These are phyloP conservation scores for Caenorhabditis sp. DNA, from an alignment of 2,888 invertebrate genomes.

Conservation along the genomic window DNA sequence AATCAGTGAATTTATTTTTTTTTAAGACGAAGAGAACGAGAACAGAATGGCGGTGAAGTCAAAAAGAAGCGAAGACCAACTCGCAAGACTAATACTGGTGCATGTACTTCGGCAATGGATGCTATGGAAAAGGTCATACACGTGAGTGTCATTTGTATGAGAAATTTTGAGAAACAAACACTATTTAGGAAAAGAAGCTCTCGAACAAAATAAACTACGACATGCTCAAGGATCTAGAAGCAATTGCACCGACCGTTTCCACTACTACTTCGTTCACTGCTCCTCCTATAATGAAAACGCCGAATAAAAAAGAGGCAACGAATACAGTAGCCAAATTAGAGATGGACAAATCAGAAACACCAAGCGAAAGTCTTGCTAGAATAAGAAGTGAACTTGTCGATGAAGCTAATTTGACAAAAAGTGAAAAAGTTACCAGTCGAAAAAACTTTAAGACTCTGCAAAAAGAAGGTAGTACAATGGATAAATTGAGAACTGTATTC, in stretches of 20 bases:
- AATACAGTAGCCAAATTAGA: neutral
- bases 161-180: neutral
- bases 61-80: constrained; percentile 77
- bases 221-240: constrained; percentile 76
- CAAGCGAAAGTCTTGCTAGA: neutral
- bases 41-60: constrained; percentile 74
- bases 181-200: constrained; percentile 82
- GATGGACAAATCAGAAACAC: neutral
- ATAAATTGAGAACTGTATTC: constrained; percentile 14
- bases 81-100: neutral
- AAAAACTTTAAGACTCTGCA: constrained; percentile 9
- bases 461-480: constrained; percentile 5
- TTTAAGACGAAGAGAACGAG: constrained; percentile 42
- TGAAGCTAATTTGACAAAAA: constrained; percentile 16
- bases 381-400: constrained; percentile 3
- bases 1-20: too few relatives aligned
- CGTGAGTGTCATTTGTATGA: constrained; percentile 23
- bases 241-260: neutral
- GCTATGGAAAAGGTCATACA: constrained; percentile 95
- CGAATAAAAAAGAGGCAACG: neutral
- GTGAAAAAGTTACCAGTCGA: constrained; percentile 11
- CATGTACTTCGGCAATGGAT: constrained; percentile 77
- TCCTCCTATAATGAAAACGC: neutral
- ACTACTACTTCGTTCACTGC: neutral
- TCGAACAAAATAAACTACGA: constrained; percentile 98